Evolutionary conservation across 2,888 invertebrate species (phyloP).

Genomic region (Conchocele bisecta): DNA sequence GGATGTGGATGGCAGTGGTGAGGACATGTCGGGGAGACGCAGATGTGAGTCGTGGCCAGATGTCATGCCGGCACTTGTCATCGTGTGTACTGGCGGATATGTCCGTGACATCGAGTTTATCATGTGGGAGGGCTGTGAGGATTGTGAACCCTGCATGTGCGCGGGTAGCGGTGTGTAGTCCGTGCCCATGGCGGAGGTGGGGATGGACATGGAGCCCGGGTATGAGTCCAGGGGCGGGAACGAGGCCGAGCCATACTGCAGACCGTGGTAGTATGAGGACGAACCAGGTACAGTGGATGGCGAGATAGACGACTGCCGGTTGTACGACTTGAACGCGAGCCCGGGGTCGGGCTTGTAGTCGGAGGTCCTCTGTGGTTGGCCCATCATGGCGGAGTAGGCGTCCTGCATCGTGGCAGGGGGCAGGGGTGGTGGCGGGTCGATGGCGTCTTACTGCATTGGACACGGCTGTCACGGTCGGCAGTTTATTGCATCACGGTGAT

Average conservation of each 20-base stretch:
- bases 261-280: conserved; percentile 50
- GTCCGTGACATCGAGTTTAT: conserved; percentile 32
- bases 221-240: conserved; percentile 27
- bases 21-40: conserved; percentile 23
- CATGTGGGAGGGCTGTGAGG: conserved; percentile 11
- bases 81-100: conserved; percentile 35
- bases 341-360: conserved; percentile 14
- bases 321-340: conserved; percentile 34
- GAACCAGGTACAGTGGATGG: conserved; percentile 1
- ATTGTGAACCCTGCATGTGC: conserved; percentile 39
- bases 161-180: conserved; percentile 51
- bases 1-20: conserved; percentile 49
- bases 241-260: conserved; percentile 36
- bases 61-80: conserved; percentile 38
- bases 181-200: conserved; percentile 21
- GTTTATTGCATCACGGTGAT: no score
- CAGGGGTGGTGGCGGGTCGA: no score
- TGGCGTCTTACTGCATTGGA: no score
- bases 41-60: conserved; percentile 12
- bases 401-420: conserved; percentile 59
- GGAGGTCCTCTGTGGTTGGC: conserved; percentile 51
- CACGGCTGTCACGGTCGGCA: no score
- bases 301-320: conserved; percentile 1
- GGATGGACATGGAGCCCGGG: conserved; percentile 34
- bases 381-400: conserved; percentile 63